Evolutionary conservation across 1,140 invertebrate genomes (phyloP).

Genomic region (Zelostemma sp.): DNA sequence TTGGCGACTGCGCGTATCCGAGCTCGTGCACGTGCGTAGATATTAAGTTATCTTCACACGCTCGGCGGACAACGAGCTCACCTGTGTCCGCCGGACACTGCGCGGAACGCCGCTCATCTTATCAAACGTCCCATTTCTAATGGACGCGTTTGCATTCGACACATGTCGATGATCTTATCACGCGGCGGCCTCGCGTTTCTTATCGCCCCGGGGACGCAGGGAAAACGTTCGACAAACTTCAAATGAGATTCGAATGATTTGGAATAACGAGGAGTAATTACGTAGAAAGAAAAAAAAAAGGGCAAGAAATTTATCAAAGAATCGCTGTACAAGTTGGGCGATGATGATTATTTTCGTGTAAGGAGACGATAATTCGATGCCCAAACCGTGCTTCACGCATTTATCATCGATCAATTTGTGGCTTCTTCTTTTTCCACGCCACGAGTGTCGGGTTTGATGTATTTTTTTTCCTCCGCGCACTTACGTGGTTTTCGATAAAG

Average conservation of each 20-base stretch:
- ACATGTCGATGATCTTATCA: background rate
- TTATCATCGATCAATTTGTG: background rate
- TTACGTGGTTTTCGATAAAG: no score
- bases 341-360: background rate
- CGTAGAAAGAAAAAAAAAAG: no score
- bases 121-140: conserved; percentile 7
- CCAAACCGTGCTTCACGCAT: no score
- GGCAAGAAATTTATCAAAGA: no score
- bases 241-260: no score
- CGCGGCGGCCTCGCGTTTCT: background rate
- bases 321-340: background rate
- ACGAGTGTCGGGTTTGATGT: background rate
- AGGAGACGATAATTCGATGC: background rate
- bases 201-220: no score
- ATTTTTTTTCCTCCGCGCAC: no score
- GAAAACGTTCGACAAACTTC: no score
- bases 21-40: conserved; percentile 9
- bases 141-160: background rate
- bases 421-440: background rate
- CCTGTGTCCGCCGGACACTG: background rate
- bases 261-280: no score
- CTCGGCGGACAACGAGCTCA: conserved; percentile 1
- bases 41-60: conserved; percentile 26
- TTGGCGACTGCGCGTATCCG: conserved; percentile 9
- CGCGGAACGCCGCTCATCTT: background rate